Percentiles rank a stretch among this genome's conserved stretches.
Evolutionary conservation across 2,797 vertebrate genomes (phyloP).

Genomic region (Euphonia xanthogaster): DNA sequence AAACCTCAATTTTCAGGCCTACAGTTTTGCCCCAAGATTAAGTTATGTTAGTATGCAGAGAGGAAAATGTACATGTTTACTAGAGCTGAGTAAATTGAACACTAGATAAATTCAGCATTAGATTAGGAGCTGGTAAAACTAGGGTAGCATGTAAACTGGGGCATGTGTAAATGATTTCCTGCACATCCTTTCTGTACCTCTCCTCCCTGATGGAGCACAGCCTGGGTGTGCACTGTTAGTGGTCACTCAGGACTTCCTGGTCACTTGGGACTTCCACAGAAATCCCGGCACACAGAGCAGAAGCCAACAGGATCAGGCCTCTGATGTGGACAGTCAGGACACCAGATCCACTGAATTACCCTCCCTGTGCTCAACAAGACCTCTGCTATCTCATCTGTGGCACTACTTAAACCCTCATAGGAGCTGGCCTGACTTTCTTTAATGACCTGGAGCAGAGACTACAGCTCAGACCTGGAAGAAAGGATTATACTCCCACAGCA

Average conservation of each 20-base stretch:
- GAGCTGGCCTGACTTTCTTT: not conserved
- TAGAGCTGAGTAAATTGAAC: not conserved
- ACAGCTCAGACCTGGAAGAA: not conserved
- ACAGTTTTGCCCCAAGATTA: not conserved
- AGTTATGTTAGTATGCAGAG: not conserved
- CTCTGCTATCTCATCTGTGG: not conserved
- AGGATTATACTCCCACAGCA: not conserved
- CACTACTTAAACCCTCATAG: not conserved
- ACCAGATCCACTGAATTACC: not conserved
- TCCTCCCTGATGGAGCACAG: not conserved
- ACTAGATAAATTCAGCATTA: not conserved
- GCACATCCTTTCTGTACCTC: not conserved
- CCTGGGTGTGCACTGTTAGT: not conserved
- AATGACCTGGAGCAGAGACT: not conserved
- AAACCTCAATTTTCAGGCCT: not conserved
- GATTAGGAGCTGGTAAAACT: not conserved
- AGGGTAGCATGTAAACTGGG: not conserved
- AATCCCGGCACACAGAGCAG: not conserved
- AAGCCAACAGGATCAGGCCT: not conserved
- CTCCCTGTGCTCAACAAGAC: not conserved
- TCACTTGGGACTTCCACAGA: not conserved
- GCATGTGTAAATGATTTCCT: fast-evolving
- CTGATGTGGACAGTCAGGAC: not conserved
- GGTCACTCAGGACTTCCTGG: not conserved
- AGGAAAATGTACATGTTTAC: not conserved